Conservation (phyloP, 2,888 invertebrate genomes). For the Pseudococcus longispinus region DNA sequence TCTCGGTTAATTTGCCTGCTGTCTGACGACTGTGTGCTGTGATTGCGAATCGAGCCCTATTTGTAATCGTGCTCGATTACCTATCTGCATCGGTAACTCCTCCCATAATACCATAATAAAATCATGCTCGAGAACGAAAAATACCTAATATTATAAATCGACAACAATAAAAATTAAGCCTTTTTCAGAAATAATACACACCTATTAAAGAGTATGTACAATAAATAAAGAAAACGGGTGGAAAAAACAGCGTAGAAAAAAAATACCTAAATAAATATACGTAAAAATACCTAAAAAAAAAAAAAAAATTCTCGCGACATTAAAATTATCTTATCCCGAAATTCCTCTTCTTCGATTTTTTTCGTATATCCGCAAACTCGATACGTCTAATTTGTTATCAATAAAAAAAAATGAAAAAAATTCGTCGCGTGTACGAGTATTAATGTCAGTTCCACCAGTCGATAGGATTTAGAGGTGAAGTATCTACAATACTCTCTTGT, state of each 20-base stretch:
- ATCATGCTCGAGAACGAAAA: slow-evolving; percentile 49
- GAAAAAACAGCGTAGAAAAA: background rate
- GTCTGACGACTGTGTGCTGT: background rate
- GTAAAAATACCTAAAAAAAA: background rate
- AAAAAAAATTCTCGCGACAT: background rate
- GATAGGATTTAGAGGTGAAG: background rate
- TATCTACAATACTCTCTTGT: background rate
- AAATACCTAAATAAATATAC: background rate
- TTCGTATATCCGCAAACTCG: background rate
- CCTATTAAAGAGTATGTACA: background rate
- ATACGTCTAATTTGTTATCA: background rate
- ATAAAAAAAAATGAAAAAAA: background rate
- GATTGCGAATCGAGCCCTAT: background rate
- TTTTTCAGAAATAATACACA: background rate
- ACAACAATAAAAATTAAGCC: slow-evolving; percentile 35
- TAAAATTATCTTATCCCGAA: too few species aligned
- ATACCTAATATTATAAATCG: slow-evolving; percentile 49
- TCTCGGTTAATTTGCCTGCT: background rate
- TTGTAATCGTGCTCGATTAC: slow-evolving; percentile 42
- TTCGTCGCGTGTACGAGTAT: background rate
- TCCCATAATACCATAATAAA: slow-evolving; percentile 54
- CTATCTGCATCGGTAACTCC: slow-evolving; percentile 53
- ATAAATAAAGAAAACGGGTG: background rate
- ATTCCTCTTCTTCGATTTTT: background rate
- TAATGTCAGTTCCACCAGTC: background rate